Evolutionary conservation across 2,888 invertebrate species (phyloP).

Genomic region (Tinea pellionella): DNA sequence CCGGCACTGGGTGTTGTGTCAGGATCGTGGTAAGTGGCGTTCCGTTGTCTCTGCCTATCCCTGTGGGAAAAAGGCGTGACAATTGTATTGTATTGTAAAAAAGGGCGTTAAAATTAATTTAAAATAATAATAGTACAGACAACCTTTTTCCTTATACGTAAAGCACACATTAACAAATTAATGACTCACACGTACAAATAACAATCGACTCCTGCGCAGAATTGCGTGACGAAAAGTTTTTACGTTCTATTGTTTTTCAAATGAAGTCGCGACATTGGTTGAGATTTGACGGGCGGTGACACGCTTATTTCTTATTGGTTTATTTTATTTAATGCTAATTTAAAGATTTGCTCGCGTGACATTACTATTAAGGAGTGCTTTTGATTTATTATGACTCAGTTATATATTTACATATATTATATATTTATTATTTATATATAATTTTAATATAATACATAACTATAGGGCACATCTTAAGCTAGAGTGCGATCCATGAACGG

Average conservation of each 20-base stretch:
- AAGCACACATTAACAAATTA: neutral
- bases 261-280: neutral
- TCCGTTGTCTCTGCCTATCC: no score
- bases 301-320: neutral
- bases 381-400: no score
- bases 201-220: slow-evolving; percentile 25
- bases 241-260: slow-evolving; percentile 69
- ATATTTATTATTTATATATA: no score
- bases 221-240: slow-evolving; percentile 57
- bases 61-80: no score
- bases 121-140: neutral
- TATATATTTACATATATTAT: no score
- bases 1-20: no score
- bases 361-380: neutral
- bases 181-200: neutral
- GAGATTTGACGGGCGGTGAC: slow-evolving; percentile 7
- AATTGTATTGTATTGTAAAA: neutral
- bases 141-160: neutral
- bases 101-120: neutral
- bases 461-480: no score
- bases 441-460: no score
- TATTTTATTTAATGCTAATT: slow-evolving; percentile 2
- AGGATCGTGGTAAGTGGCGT: no score
- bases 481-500: no score
- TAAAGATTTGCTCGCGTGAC: neutral